Base-by-base conservation (phyloP, 2,888 invertebrate genomes). In the Heliconius cydno region DNA sequence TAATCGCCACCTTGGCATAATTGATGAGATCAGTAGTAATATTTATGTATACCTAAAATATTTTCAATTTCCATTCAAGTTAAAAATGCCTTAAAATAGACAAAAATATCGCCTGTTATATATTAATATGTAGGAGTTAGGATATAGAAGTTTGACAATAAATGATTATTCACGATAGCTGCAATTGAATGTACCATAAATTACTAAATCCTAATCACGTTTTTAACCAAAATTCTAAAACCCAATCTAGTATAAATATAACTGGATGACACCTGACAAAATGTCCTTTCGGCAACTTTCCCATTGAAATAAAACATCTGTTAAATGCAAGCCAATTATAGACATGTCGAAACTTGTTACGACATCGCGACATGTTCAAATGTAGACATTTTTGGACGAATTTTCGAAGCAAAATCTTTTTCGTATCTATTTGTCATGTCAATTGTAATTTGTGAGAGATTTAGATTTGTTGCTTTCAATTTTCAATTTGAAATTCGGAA, bases 311-410 rank as follows among this genome's bases (percentile, higher is more conserved):
- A 60, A 76, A 81, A 80, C 68, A 78, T 72, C 57, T 70, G 71
- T 78, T 73, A 63, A 76, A 78, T 76, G 76, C 65, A 67, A 28
- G 66, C 73, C 80, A 81, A 80, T 80, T 81, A 73, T 78, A 77
- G 76, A 74, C 78, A 70, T 34, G 80, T 75, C 79, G 57, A 41
- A 28, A 77, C 63, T 79, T 73, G 79, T 76, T 65, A 63, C 72
- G 70, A 28, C 77, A 75, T 71, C 72, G 65, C 72, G 60, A 68
- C 72, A 57, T 38, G 66, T 80, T 74, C 79, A 66, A 82, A 80
- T 77, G 80, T 76, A 76, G 78, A 77, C 46, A 77, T 77, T 77
- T 77, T 41, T 65, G 63, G 71, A 71, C 46, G 28, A 60, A 77
- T 46, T 71, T 70, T n/a, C 9, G 15, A 46, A 70, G 73, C 10